Base-by-base conservation (phyloP, 2,888 invertebrate species). In the Amphiduros pacificus region DNA sequence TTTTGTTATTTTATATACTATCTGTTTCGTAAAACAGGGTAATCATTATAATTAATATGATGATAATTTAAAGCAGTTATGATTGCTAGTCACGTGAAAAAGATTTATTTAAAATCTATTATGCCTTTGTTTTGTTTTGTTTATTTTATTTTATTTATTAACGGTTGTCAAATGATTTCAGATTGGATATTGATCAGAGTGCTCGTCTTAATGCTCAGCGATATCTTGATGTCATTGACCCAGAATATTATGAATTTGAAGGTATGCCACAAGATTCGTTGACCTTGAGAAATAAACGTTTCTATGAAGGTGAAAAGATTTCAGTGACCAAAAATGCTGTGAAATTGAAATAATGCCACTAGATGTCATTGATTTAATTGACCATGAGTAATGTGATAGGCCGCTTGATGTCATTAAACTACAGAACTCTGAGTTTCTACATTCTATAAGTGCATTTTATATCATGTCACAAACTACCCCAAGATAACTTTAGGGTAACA, bases 151-250 rank as follows among this genome's bases (percentile, higher is more conserved):
- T 36, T 36, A 17, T 17, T 36, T 36, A 11, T 11, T 36, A 11
- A 36, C 17, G 36, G 17, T 11, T 49, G 6, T 49, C 17, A 17
- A 14, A 49, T 49, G 9, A 9, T 22, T 49, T 2, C 59, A 78
- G 79, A 61, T 72, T 79, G 71, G 79, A 79, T 58, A 74, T 74
- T 24, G 79, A 79, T 58, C 78, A 79, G 64, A 75, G 76, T 60
- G 77, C 76, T 1, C 57, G 79, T 2, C 72, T 73, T 50, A 65
- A 76, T 28, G 78, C 78, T 5, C 77, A 76, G 65, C 74, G 73
- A 26, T 28, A 48, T 26, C 26, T 48, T 48, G 32, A 49, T 2
- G 44, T 55, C n/a, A 55, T 41, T 24, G 55, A 55, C 29, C 55
- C 55, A 22, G 55, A 55, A 14, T 57, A 57, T 40, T 57, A 57